Evolutionary conservation across 2,797 vertebrate genomes (phyloP).

Genomic region (Gobionotothen gibberifrons): DNA sequence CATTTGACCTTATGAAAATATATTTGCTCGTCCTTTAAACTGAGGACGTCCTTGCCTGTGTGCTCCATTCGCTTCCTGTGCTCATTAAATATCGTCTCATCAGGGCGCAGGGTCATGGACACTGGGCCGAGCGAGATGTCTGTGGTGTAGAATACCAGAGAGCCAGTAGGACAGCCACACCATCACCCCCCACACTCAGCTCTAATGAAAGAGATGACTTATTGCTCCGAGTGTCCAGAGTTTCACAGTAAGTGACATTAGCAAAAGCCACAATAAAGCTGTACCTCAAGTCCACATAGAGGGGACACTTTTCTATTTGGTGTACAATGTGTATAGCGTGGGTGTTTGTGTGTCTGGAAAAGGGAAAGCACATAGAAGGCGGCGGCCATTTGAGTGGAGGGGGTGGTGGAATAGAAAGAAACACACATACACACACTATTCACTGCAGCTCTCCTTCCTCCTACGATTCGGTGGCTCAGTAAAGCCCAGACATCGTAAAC

Average conservation of each 20-base stretch:
- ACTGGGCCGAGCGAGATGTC: conserved; percentile 17
- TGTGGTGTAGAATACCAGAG: conserved; percentile 45
- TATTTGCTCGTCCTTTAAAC: conserved; percentile 35
- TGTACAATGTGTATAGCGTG: background rate
- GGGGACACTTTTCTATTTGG: conserved; percentile 20
- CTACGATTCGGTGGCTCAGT: conserved; percentile 61
- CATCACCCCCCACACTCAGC: conserved; percentile 32
- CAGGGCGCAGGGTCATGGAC: conserved; percentile 44
- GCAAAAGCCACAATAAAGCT: conserved; percentile 48
- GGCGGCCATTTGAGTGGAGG: background rate
- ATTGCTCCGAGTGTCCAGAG: conserved; percentile 44
- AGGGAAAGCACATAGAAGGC: conserved; percentile 8
- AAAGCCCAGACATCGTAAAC: conserved; percentile 77
- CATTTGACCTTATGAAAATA: conserved; percentile 44
- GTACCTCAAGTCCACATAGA: conserved; percentile 15
- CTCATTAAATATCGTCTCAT: conserved; percentile 53
- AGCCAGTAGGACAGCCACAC: conserved; percentile 27
- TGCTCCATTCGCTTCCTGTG: conserved; percentile 13
- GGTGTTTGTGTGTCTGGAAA: conserved; percentile 11
- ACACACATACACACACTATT: conserved; percentile 21
- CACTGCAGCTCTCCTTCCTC: conserved; percentile 16
- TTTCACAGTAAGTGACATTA: conserved; percentile 54
- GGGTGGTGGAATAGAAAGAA: background rate
- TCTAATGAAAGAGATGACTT: conserved; percentile 73
- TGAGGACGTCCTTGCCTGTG: conserved; percentile 39